phyloP scores from a whole-genome alignment of 2,113 vertebrate species.

The Archocentrus centrarchus region DNA sequence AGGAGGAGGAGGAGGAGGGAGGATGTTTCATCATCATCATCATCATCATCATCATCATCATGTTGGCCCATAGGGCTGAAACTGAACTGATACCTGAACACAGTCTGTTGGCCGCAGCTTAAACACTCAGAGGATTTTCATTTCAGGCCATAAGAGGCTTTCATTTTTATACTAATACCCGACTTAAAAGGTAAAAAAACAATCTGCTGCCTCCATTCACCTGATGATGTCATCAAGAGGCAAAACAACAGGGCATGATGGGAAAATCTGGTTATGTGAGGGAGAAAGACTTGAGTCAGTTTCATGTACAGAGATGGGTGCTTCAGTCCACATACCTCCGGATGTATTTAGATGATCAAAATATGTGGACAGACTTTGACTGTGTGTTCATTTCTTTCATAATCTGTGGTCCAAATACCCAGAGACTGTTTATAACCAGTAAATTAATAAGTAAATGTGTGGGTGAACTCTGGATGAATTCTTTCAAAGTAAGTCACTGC shows the following conservation, averaged over 20 bases:
- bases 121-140: slow-evolving; percentile 72
- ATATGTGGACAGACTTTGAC: neutral
- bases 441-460: no score
- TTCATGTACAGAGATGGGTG: neutral
- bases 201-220: slow-evolving; percentile 65
- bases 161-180: slow-evolving; percentile 65
- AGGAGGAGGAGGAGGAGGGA: neutral
- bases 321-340: neutral
- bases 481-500: no score
- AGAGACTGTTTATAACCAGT: no score
- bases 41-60: neutral
- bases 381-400: no score
- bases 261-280: slow-evolving; percentile 26
- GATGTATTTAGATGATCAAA: neutral
- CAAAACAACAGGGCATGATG: slow-evolving; percentile 50
- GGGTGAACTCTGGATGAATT: no score
- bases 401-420: no score
- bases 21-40: slow-evolving; percentile 8
- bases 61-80: slow-evolving; percentile 27
- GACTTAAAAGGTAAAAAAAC: slow-evolving; percentile 71
- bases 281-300: neutral
- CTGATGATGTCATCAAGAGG: slow-evolving; percentile 59
- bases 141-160: slow-evolving; percentile 72
- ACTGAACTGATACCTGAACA: slow-evolving; percentile 63
- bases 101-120: slow-evolving; percentile 48